Evolutionary conservation across 1,140 invertebrate genomes (phyloP), one percentile per base, ranked within the genome.

Genomic region (Drosophila watanabei): DNA sequence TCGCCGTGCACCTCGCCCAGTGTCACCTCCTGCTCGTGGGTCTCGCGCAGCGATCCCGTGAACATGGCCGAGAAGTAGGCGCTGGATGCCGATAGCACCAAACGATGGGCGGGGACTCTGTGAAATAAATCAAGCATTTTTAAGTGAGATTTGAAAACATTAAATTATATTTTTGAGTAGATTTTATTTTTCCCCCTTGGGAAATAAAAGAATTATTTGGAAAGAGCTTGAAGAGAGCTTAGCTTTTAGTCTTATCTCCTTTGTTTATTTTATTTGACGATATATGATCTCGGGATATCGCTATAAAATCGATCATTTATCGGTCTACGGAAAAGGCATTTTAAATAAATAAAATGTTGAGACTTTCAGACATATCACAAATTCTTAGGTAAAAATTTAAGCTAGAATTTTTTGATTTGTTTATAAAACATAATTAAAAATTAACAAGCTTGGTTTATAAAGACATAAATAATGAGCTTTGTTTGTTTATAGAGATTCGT

Each of bases 1-100:
- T 98, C 97, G 20, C 97, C 95, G 93, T 98, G 96, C 20, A 98
- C 96, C 92, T 96, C 96, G 80, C 96, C 96, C 80, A 99, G 94
- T 70, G 96, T 96, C 35, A 99, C 96, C 94, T 98, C 97, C 76
- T 95, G 95, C 93, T 97, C 96, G 60, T 95, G 95, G n/a, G 97
- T 95, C 94, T 99, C 98, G 83, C 96, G 94, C 59, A 99, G 94
- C 75, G 96, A 96, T 79, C 96, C 97, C 32, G 97, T 98, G 92
- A 99, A 99, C 98, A 99, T 99, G 48, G 97, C 98, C 54, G 97
- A 96, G 94, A 99, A 99, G 94, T 99, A 99, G 94, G 98, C 97
- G 82, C 97, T 98, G 51, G 97, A 97, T 65, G 98, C 97, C 86
- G 97, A 97, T 51, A 99, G 94, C 62, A 99, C 97, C 66, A 98